Conservation (phyloP, 2,888 invertebrate genomes). For the Parapristionchus giblindavisi region DNA sequence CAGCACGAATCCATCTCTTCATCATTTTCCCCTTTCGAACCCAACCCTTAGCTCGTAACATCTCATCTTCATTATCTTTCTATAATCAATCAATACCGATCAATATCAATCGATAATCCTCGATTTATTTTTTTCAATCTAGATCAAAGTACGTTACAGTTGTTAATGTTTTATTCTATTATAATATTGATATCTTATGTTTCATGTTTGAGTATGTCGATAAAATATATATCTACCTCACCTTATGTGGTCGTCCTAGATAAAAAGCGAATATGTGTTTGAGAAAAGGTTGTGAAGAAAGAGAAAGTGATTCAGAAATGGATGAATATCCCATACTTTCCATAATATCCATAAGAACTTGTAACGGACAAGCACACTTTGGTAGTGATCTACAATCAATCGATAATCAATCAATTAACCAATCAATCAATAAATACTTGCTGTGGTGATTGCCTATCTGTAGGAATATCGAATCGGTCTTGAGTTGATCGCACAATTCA, state of each 20-base stretch:
- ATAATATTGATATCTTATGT: neutral
- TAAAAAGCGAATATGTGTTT: slow-evolving; percentile 37
- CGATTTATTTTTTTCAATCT: too few relatives aligned
- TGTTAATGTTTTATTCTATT: too few relatives aligned
- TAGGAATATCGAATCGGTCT: slow-evolving; percentile 26
- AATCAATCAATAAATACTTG: neutral
- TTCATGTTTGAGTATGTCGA: neutral
- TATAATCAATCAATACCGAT: neutral
- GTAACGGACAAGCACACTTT: neutral
- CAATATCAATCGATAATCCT: too few relatives aligned
- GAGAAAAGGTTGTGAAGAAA: slow-evolving; percentile 34
- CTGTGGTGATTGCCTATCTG: slow-evolving; percentile 33
- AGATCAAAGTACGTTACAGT: too few relatives aligned
- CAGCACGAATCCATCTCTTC: slow-evolving; percentile 48
- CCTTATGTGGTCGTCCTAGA: slow-evolving; percentile 35
- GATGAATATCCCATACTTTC: slow-evolving; percentile 35
- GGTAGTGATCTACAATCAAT: slow-evolving; percentile 21
- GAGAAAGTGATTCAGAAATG: neutral
- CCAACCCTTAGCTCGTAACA: slow-evolving; percentile 48
- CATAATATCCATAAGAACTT: slow-evolving; percentile 25
- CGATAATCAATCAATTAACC: neutral
- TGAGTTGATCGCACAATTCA: slow-evolving; percentile 19
- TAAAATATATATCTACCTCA: neutral
- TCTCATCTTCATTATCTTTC: slow-evolving; percentile 35
- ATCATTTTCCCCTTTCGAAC: slow-evolving; percentile 50